These are phyloP conservation scores for Styela clava DNA, from an alignment of 23 tunicate species.

Conservation along the genomic window DNA sequence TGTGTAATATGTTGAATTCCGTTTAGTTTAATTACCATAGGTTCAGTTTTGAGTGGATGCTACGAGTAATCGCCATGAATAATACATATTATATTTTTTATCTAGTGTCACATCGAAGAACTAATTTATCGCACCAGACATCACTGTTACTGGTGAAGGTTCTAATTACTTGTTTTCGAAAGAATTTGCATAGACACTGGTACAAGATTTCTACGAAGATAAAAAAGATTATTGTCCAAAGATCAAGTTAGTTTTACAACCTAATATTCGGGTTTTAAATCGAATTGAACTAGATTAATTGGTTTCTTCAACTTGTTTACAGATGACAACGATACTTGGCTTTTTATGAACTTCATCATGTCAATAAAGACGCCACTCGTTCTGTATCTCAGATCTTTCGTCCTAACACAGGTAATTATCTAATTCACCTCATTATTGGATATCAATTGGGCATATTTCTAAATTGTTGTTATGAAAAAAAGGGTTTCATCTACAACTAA, in stretches of 20 bases:
- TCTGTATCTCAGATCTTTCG: slow-evolving; percentile 51
- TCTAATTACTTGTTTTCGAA: slow-evolving; percentile 59
- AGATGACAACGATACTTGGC: slow-evolving; percentile 46
- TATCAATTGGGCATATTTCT: no score
- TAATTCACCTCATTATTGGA: background rate
- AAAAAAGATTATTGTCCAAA: slow-evolving; percentile 26
- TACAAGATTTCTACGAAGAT: slow-evolving; percentile 29
- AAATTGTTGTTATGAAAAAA: no score
- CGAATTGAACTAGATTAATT: no score
- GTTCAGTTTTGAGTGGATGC: no score
- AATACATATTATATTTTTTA: no score
- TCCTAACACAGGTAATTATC: slow-evolving; percentile 44
- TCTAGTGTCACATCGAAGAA: slow-evolving; percentile 28
- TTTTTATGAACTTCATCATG: slow-evolving; percentile 49
- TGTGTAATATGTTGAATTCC: no score
- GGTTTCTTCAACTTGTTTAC: no score
- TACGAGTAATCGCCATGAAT: no score
- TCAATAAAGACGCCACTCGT: slow-evolving; percentile 65
- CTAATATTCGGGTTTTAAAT: no score
- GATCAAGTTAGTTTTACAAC: slow-evolving; percentile 9
- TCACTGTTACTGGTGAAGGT: slow-evolving; percentile 40
- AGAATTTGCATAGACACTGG: slow-evolving; percentile 62
- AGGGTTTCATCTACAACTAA: no score
- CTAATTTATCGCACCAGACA: slow-evolving; percentile 12
- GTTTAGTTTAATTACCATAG: no score